Base-by-base conservation (phyloP, 2,113 vertebrate genomes). In the Meriones unguiculatus region DNA sequence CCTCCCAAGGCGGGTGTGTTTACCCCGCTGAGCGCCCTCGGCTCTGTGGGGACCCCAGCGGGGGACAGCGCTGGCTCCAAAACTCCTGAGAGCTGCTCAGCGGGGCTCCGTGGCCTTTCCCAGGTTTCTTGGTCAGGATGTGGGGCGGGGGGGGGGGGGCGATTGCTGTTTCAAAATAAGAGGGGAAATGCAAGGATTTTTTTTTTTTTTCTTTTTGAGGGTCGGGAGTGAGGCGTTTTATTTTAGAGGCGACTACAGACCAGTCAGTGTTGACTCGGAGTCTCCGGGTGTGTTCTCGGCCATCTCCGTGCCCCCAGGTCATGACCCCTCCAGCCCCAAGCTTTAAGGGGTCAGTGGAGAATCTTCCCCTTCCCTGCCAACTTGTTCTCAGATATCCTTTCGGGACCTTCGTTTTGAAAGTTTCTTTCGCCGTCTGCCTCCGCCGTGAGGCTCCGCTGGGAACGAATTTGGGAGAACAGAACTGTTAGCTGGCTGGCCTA, bases 1-100 rank as follows among this genome's bases (percentile, higher is more conserved):
- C 89, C 94, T 96, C 93, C 90, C 57, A 28, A 97, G 97, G 97
- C 90, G 88, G 94, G 96, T 93, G 64, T 86, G 88, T 97, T 96
- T 94, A 95, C 86, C 95, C 94, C 22, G 15, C 72, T 52, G 96
- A 24, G 81, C 4, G 65, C 92, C 86, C 97, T 90, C 76, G 57
- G 85, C 92, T 93, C 92, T 13, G 1, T 13, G 6, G 92, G 93
- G 70, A 90, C 90, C 96, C 0, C 87, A 86, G 95, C 78, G 35
- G 87, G 32, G 94, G 22, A 76, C 32, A 13, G 50, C 28, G 54
- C 80, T 73, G 67, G 89, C 87, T 90, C 52, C 25, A 25, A 85
- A 96, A 93, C 93, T 90, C 96, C 38, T 72, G 25, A 4, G 87
- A 73, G 87, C 91, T 52, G 59, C 82, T 59, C 77, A 2, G 1